Evolutionary conservation across 2,888 invertebrate genomes (phyloP).

Genomic region (Hoplodrina blanda): DNA sequence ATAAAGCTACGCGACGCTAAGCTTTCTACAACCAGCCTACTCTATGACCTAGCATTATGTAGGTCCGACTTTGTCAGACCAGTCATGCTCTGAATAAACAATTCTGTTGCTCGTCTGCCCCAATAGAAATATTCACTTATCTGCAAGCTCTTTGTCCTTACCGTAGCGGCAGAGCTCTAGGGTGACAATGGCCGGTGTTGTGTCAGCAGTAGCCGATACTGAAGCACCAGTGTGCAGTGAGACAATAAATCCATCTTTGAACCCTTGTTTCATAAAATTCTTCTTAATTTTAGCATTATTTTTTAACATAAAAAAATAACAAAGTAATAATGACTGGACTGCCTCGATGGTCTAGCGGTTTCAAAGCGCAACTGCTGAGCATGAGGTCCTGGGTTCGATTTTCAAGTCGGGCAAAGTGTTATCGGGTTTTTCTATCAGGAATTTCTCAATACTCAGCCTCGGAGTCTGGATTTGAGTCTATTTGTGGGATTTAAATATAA

Average conservation of each 20-base stretch:
- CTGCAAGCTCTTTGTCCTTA: constrained; percentile 58
- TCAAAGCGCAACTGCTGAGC: no score
- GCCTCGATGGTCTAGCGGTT: no score
- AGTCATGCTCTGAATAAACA: constrained; percentile 76
- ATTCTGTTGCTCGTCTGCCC: constrained; percentile 66
- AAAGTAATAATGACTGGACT: no score
- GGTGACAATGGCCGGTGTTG: constrained; percentile 38
- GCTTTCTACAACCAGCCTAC: constrained; percentile 17
- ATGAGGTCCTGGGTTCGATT: no score
- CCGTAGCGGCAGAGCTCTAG: constrained; percentile 45
- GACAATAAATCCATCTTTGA: background rate
- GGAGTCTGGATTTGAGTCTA: no score
- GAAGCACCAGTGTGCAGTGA: background rate
- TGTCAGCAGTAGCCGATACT: constrained; percentile 25
- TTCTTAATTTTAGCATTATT: background rate
- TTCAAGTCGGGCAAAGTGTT: no score
- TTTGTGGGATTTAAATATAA: no score
- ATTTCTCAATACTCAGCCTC: no score
- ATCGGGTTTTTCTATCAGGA: no score
- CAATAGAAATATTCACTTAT: constrained; percentile 73
- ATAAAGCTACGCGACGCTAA: no score
- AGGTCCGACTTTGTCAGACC: constrained; percentile 72
- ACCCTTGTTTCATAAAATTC: background rate
- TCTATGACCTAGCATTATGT: constrained; percentile 64
- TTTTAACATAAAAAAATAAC: no score